Evolutionary conservation across 37 sponge, comb jelly and placozoan species (phyloP).

Genomic region (Agelas oroides): DNA sequence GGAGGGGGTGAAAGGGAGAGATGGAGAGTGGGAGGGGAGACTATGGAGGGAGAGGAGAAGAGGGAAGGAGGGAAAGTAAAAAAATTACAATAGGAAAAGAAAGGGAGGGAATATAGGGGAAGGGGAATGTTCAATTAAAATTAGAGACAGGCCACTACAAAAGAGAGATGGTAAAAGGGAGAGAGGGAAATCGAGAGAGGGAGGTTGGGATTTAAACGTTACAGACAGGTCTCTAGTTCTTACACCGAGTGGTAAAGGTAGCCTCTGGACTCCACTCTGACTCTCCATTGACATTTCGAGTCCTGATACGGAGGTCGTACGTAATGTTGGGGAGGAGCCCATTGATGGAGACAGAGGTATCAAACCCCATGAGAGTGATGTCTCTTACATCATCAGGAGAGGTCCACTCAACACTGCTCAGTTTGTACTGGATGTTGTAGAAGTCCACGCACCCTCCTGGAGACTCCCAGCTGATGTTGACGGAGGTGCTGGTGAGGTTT

Average conservation of each 20-base stretch:
- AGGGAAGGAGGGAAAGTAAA: no score
- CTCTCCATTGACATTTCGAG: background rate
- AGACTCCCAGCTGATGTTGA: background rate
- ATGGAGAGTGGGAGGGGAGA: no score
- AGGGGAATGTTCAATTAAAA: no score
- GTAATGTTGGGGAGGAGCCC: background rate
- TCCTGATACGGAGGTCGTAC: background rate
- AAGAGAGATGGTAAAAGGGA: no score
- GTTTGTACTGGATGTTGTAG: background rate
- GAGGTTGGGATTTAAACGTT: no score
- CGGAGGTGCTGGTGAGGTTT: background rate
- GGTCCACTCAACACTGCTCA: background rate
- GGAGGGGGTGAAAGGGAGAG: no score
- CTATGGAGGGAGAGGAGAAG: no score
- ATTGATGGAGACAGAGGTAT: background rate
- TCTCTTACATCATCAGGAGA: background rate
- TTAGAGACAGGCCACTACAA: no score
- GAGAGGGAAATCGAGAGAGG: no score
- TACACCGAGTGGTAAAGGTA: background rate
- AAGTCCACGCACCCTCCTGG: conserved; percentile 13
- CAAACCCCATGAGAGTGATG: background rate
- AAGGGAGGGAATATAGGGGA: no score
- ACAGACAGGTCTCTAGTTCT: no score
- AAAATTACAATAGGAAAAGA: no score
- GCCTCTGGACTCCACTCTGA: background rate